phyloP scores from a whole-genome alignment of 2,888 invertebrate species.

The Callyntrura sp. region DNA sequence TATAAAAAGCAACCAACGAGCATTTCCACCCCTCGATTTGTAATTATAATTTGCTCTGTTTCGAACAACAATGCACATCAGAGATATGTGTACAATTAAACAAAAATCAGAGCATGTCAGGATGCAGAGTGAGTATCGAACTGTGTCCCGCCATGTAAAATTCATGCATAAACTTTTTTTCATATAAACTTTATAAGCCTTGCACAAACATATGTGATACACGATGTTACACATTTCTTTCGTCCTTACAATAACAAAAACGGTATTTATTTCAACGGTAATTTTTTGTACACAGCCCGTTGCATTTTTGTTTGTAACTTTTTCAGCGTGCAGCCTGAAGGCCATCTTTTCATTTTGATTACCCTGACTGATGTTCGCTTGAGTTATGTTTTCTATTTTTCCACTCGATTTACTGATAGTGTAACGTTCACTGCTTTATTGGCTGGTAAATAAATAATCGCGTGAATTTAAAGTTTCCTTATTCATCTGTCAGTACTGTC shows the following conservation, averaged over 20 bases:
- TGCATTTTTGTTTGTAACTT: neutral
- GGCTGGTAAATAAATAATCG: no score
- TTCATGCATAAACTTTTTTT: neutral
- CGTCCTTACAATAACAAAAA: conserved; percentile 21
- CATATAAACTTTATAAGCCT: neutral
- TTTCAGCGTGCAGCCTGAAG: conserved; percentile 22
- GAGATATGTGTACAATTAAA: conserved; percentile 39
- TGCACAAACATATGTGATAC: neutral
- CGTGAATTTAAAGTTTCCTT: neutral
- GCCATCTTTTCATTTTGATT: conserved; percentile 22
- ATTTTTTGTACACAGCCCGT: neutral
- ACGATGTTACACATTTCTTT: neutral
- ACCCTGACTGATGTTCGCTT: neutral
- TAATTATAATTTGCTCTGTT: conserved; percentile 73
- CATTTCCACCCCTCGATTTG: conserved; percentile 60
- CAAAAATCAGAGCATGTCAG: conserved; percentile 72
- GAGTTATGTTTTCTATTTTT: no score
- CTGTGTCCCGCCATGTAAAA: conserved; percentile 4
- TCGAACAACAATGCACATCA: conserved; percentile 48
- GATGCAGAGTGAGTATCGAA: conserved; percentile 32
- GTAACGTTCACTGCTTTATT: no score
- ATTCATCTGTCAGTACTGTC: neutral
- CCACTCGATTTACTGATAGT: no score
- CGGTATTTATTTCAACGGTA: neutral
- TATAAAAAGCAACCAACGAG: neutral